Percentiles rank a stretch among this genome's conserved stretches.
Evolutionary conservation across 2,113 vertebrate genomes (phyloP).

Genomic region (Damaliscus lunatus): DNA sequence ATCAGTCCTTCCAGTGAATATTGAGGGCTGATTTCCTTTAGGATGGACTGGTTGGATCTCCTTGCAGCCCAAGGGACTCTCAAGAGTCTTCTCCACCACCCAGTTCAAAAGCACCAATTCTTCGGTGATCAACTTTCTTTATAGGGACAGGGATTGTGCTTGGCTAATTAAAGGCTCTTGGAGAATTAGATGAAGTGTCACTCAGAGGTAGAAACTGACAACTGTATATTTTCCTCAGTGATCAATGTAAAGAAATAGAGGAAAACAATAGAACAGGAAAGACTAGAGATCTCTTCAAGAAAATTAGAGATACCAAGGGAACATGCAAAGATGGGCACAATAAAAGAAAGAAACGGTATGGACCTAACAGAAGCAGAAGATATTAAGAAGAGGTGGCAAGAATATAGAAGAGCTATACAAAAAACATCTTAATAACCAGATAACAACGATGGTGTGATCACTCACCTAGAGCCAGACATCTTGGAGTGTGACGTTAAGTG

Average conservation of each 20-base stretch:
- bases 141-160: background rate
- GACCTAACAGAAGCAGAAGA: background rate
- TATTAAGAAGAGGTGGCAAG: background rate
- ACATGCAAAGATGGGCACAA: background rate
- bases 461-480: background rate
- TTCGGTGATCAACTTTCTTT: background rate
- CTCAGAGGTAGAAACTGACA: background rate
- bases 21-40: background rate
- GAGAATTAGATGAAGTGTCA: background rate
- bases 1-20: background rate
- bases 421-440: background rate
- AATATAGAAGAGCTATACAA: background rate
- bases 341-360: background rate
- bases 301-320: background rate
- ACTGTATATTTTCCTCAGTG: background rate
- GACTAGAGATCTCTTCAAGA: background rate
- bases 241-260: background rate
- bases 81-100: background rate
- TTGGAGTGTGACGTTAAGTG: background rate
- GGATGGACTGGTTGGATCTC: background rate
- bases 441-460: background rate
- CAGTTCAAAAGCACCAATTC: background rate
- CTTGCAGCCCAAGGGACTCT: background rate
- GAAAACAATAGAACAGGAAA: background rate
- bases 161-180: background rate